Evolutionary conservation across 2,888 invertebrate genomes (phyloP).

Genomic region (Amitus sp.): DNA sequence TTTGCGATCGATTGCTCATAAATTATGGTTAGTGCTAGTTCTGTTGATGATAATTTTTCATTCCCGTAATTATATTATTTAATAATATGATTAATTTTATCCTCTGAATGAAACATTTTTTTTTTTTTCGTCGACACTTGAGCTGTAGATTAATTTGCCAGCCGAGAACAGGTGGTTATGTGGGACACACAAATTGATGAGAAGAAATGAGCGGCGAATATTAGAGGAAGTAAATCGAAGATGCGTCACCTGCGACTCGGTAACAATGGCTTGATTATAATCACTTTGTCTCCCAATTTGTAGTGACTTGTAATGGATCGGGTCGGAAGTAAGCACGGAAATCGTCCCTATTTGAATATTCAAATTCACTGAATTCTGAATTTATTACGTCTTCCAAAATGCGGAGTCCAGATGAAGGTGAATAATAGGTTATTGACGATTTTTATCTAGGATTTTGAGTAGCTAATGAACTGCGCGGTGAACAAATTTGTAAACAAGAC

Average conservation of each 20-base stretch:
- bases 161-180: constrained; percentile 56
- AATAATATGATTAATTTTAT: no score
- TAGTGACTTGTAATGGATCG: background rate
- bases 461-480: no score
- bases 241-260: constrained; percentile 12
- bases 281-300: constrained; percentile 5
- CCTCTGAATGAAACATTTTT: no score
- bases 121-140: no score
- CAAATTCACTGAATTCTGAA: background rate
- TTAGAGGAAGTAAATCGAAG: constrained; percentile 33
- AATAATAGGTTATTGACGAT: background rate
- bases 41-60: no score
- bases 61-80: no score
- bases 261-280: constrained; percentile 6
- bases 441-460: background rate
- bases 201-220: constrained; percentile 48
- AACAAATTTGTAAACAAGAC: no score
- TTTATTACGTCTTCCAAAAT: background rate
- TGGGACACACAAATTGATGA: no score
- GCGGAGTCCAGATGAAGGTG: background rate
- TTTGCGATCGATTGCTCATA: no score
- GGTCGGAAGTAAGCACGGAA: background rate
- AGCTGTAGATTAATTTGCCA: constrained; percentile 56
- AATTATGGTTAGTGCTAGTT: no score
- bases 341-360: background rate